Conservation (phyloP, 2,113 vertebrate species). For the Lanius ludovicianus region DNA sequence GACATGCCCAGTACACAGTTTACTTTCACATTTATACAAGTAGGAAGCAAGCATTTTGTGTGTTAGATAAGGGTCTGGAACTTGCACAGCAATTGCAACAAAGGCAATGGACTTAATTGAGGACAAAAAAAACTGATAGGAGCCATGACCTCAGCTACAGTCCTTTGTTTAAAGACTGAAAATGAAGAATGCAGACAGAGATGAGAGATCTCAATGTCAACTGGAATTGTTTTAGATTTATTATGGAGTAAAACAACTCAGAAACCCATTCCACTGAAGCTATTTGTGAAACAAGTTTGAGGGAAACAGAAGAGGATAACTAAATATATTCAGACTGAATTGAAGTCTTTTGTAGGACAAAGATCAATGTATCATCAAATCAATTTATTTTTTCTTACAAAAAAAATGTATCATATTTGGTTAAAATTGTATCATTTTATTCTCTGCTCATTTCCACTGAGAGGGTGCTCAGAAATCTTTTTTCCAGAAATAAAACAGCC, state of each 20-base stretch:
- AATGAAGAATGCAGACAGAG: neutral
- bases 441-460: neutral
- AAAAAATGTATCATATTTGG: neutral
- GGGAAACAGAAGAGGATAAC: neutral
- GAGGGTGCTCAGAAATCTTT: neutral
- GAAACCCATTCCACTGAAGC: neutral
- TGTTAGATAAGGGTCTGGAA: neutral
- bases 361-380: neutral
- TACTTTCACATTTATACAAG: neutral
- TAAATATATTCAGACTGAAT: neutral
- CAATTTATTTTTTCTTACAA: neutral
- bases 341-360: neutral
- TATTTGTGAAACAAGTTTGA: neutral
- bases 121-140: neutral
- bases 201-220: neutral
- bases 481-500: neutral
- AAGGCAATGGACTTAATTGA: neutral
- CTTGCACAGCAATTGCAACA: neutral
- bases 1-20: neutral
- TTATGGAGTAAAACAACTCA: neutral
- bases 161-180: neutral
- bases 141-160: neutral
- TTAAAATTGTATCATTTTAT: neutral
- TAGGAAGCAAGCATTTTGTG: neutral
- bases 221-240: neutral